Conservation (phyloP, 2,113 vertebrate species). For the Peromyscus leucopus region DNA sequence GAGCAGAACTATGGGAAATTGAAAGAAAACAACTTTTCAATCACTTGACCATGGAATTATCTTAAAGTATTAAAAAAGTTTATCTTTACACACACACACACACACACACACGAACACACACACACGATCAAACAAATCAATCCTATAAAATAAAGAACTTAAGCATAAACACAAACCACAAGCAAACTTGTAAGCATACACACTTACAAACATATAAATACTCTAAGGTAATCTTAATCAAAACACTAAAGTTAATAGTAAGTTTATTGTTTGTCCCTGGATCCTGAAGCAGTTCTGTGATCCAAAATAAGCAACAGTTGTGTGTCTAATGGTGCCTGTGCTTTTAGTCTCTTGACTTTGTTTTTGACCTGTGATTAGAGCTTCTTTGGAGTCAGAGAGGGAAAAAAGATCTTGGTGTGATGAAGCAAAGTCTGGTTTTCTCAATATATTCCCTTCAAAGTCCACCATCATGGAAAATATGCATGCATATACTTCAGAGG, state of each 20-base stretch:
- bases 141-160: not conserved
- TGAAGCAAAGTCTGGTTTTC: not conserved
- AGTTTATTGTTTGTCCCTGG: not conserved
- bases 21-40: not conserved
- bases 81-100: not conserved
- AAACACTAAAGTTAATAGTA: not conserved
- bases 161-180: not conserved
- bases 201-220: not conserved
- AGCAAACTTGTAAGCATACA: not conserved
- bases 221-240: not conserved
- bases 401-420: not conserved
- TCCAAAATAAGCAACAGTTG: not conserved
- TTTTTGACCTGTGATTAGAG: not conserved
- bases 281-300: not conserved
- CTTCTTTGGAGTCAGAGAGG: not conserved
- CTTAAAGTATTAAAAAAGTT: not conserved
- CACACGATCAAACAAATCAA: not conserved
- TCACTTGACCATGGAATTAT: not conserved
- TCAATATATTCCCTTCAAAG: not conserved
- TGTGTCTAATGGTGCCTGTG: rapidly evolving
- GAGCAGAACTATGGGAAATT: not conserved
- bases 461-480: not conserved
- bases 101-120: no score
- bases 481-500: not conserved
- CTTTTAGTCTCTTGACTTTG: not conserved